Conservation (phyloP, 2,888 invertebrate species). For the Dolichomitus sp. region DNA sequence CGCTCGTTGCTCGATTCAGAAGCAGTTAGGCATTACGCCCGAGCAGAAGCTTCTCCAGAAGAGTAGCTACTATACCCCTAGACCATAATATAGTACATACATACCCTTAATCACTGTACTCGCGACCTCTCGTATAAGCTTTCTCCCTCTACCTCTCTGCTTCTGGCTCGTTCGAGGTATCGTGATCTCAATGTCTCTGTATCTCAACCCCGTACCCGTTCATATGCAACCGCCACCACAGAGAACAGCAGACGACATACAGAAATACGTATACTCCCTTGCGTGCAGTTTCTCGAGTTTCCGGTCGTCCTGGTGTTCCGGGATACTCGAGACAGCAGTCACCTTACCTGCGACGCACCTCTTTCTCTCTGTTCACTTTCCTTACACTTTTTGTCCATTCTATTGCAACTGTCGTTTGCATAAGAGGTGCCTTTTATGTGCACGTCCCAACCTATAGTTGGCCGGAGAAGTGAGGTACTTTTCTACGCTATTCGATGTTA, state of each 20-base stretch:
- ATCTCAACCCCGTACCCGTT: constrained; percentile 23
- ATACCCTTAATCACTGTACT: not conserved
- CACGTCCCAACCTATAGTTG: constrained; percentile 4
- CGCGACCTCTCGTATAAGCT: constrained; percentile 36
- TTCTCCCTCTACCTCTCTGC: constrained; percentile 13
- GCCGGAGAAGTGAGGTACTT: not conserved
- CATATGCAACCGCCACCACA: constrained; percentile 37
- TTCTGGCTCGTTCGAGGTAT: constrained; percentile 27
- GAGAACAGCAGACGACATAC: constrained; percentile 45
- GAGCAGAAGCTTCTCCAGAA: constrained; percentile 10
- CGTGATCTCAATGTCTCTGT: constrained; percentile 15
- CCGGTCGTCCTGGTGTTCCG: constrained; percentile 59
- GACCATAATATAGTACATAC: constrained; percentile 19
- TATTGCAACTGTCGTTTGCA: constrained; percentile 50
- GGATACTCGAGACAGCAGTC: constrained; percentile 61
- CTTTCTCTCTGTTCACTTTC: not conserved
- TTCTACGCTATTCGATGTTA: not conserved
- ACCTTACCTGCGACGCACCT: constrained; percentile 24
- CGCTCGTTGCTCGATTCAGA: constrained; percentile 47
- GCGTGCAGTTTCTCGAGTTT: constrained; percentile 66
- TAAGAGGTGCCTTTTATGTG: constrained; percentile 48
- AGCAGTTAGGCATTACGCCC: constrained; percentile 54
- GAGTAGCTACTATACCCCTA: constrained; percentile 27
- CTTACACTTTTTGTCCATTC: constrained; percentile 12
- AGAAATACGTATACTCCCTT: constrained; percentile 41